Base-by-base conservation (phyloP, 2,888 invertebrate species). In the Agonopterix alstromeriana region DNA sequence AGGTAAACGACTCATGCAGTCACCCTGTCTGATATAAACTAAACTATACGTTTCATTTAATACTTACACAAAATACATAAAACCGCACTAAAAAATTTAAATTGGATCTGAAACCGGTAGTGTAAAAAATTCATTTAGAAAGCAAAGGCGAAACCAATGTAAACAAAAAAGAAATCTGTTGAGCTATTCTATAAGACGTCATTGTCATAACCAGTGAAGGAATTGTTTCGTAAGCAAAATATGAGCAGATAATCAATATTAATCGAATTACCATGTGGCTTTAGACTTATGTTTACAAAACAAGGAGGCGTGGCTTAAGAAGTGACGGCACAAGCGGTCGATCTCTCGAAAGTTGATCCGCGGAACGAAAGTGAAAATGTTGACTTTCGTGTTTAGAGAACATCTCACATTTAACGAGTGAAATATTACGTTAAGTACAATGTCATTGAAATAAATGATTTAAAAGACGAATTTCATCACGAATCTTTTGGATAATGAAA, bases 361-460 rank as follows among this genome's bases (percentile, higher is more conserved):
- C 65, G 57, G 52, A 70, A 77, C 62, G 82, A 85, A 87, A 87
- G 87, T 86, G 82, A 85, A 83, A 82, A 60, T 67, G 58, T 58
- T 61, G 53, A 73, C 70, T 70, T 65, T 69, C 56, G 55, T 65
- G 59, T 63, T 65, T 60, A 63, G 65, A 65, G 67, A 69, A 62
- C 68, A 74, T 73, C 73, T 47, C 48, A 47, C 49, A 45, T 49
- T 47, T 44, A 50, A 50, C 50, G 42, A 46, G 42, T 46, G 45
- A 42, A 52, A 47, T 52, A 51, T 51, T 52, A 46, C 42, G 48
- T 43, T 48, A 52, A 53, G 43, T 47, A 56, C 57, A 3, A 47
- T 63, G 69, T 73, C 75, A 75, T 71, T 55, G 53, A 58, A 63
- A 65, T 69, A 68, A 72, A 73, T 68, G 55, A 56, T 40, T 48